phyloP scores from a whole-genome alignment of 2,888 invertebrate genomes.

The Caenorhabditis imperialis region DNA sequence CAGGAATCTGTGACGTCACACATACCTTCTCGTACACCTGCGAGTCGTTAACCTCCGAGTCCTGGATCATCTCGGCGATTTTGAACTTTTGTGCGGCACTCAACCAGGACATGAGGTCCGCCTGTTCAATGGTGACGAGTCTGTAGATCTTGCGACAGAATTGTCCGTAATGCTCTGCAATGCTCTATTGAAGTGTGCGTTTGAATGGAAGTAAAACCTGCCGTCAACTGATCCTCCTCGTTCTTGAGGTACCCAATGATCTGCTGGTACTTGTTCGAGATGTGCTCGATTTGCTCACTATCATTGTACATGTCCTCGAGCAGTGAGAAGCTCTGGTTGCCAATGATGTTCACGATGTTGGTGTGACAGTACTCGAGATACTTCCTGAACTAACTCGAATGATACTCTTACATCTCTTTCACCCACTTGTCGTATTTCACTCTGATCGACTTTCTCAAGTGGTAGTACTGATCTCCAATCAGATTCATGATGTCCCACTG shows the following conservation, averaged over 20 bases:
- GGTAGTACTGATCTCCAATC: conserved; percentile 60
- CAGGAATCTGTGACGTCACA: conserved; percentile 6
- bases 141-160: conserved; percentile 68
- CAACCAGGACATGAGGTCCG: conserved; percentile 63
- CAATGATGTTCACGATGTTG: conserved; percentile 44
- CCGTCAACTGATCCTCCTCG: conserved; percentile 57
- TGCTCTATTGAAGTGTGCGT: too few species aligned
- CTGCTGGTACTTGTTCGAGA: conserved; percentile 59
- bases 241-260: conserved; percentile 59
- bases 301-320: conserved; percentile 56
- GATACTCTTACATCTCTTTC: neutral
- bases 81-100: conserved; percentile 48
- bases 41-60: conserved; percentile 55
- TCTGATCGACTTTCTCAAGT: conserved; percentile 51
- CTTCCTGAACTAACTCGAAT: conserved; percentile 27
- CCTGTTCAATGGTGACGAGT: conserved; percentile 61
- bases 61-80: conserved; percentile 60
- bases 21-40: conserved; percentile 61
- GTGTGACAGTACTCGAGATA: conserved; percentile 50
- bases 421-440: conserved; percentile 47
- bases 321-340: conserved; percentile 34
- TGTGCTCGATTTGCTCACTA: conserved; percentile 61
- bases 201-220: conserved; percentile 29
- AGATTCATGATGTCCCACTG: conserved; percentile 55
- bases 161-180: conserved; percentile 65